phyloP scores from a whole-genome alignment of 2,888 invertebrate genomes.

The Pyrgus malvae region DNA sequence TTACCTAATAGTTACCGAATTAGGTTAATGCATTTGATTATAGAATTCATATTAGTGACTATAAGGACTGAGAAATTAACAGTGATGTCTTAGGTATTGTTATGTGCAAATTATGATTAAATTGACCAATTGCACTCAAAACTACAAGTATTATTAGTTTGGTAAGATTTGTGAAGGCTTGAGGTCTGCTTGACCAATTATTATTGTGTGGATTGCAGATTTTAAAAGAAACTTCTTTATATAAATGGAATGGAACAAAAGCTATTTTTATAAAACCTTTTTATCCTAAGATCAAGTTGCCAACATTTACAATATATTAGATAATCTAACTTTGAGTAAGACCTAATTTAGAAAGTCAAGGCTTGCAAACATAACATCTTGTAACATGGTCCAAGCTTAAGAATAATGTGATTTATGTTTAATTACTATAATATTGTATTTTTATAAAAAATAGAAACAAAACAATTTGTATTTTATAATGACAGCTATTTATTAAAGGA shows the following conservation, averaged over 20 bases:
- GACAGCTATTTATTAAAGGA: constrained; percentile 42
- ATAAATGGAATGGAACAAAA: too few relatives aligned
- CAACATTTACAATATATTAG: too few relatives aligned
- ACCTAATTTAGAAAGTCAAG: too few relatives aligned
- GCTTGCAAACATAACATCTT: too few relatives aligned
- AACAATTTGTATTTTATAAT: background rate
- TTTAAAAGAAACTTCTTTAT: too few relatives aligned
- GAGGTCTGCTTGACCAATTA: background rate
- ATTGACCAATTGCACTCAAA: background rate
- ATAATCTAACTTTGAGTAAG: too few relatives aligned
- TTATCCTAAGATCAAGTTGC: too few relatives aligned
- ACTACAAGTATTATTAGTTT: constrained; percentile 7
- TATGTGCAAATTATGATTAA: background rate
- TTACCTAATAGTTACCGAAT: constrained; percentile 66
- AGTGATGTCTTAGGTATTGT: background rate
- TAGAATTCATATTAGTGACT: background rate
- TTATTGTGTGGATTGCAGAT: background rate
- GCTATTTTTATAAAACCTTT: background rate
- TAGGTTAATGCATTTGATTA: constrained; percentile 41
- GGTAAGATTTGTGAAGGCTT: background rate
- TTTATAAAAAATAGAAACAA: background rate
- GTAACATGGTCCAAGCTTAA: too few relatives aligned
- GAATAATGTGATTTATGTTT: too few relatives aligned
- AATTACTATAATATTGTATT: background rate
- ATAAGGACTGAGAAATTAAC: background rate